phyloP scores from a whole-genome alignment of 2,797 vertebrate genomes.

The Rhinogobio ventralis region DNA sequence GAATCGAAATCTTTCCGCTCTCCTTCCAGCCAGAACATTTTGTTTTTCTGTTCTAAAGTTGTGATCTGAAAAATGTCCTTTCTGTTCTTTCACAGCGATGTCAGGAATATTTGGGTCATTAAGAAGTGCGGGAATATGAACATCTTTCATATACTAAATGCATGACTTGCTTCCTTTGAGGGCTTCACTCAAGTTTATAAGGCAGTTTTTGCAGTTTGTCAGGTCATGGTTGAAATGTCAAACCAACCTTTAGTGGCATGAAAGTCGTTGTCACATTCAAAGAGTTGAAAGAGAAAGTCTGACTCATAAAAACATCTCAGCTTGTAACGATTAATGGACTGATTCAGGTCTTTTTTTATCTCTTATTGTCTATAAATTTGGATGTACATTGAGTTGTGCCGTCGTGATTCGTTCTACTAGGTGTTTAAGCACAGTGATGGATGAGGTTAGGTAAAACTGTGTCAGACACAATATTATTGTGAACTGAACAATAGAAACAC shows the following conservation, averaged over 20 bases:
- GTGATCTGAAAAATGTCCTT: constrained; percentile 48
- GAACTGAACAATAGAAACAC: not conserved
- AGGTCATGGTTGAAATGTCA: constrained; percentile 38
- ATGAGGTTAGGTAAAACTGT: constrained; percentile 37
- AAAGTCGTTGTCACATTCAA: constrained; percentile 1
- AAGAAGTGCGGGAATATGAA: constrained; percentile 25
- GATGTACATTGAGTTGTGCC: not conserved
- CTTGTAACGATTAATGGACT: not conserved
- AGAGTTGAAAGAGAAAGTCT: not conserved
- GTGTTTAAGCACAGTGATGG: constrained; percentile 6
- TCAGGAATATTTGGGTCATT: constrained; percentile 41
- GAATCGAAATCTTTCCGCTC: constrained; percentile 36
- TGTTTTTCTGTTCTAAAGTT: constrained; percentile 46
- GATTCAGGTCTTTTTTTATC: not conserved
- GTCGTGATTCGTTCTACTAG: not conserved
- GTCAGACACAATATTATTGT: constrained; percentile 17
- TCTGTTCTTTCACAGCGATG: constrained; percentile 47
- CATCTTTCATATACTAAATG: not conserved
- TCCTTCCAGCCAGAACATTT: constrained; percentile 49
- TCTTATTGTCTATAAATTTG: not conserved
- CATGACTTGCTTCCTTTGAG: not conserved
- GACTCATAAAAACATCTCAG: not conserved
- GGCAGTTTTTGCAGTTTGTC: not conserved
- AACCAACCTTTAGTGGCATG: constrained; percentile 33
- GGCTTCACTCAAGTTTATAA: not conserved